Conservation (phyloP, 2,113 vertebrate species). For the Daubentonia madagascariensis region DNA sequence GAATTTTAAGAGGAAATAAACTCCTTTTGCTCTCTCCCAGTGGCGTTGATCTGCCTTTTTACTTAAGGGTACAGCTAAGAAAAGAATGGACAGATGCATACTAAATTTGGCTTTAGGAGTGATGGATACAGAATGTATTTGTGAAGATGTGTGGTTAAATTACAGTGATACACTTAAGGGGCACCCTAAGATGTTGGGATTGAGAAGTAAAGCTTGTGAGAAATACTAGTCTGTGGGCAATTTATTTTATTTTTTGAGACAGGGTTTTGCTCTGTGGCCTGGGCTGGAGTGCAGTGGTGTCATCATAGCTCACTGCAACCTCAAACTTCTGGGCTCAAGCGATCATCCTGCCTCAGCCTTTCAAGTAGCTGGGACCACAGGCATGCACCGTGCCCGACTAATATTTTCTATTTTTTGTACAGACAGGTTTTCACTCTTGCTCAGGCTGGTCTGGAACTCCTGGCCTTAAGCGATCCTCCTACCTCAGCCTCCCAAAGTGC, state of each 20-base stretch:
- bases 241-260: not conserved
- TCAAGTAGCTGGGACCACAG: not conserved
- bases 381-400: fast-evolving
- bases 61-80: slow-evolving; percentile 11
- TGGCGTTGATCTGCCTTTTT: not conserved
- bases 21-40: not conserved
- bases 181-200: not conserved
- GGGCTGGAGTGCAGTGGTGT: not conserved
- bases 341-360: not conserved
- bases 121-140: slow-evolving; percentile 6
- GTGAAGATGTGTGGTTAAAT: not conserved
- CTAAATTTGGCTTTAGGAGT: slow-evolving; percentile 49
- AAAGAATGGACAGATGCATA: slow-evolving; percentile 58
- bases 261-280: too few species aligned
- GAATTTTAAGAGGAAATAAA: not conserved
- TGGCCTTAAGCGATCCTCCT: too few species aligned
- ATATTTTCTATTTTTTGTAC: not conserved
- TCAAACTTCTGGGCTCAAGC: not conserved
- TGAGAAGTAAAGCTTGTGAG: not conserved
- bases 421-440: too few species aligned
- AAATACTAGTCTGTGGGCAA: not conserved
- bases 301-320: not conserved
- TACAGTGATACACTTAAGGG: not conserved
- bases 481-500: too few species aligned
- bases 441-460: too few species aligned